A percentile compares a stretch with the other conserved stretches of the same genome.
These are phyloP conservation scores for Danio albolineatus DNA, from an alignment of 2,797 vertebrate species.

Conservation along the genomic window DNA sequence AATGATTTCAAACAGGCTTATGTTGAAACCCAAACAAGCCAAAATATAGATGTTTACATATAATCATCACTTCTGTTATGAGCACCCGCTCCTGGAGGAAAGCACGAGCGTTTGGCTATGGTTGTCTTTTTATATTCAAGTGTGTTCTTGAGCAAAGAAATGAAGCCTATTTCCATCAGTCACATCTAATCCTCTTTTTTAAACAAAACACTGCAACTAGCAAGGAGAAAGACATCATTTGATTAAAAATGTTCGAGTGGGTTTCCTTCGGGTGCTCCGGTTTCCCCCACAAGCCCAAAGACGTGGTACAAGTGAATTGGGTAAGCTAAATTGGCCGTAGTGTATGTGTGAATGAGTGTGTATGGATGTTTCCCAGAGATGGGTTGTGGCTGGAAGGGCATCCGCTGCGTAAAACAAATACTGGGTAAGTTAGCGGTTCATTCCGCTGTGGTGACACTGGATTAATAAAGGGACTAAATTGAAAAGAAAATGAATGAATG, in stretches of 20 bases:
- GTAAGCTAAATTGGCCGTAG: too few species aligned
- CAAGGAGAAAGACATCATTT: neutral
- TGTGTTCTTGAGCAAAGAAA: neutral
- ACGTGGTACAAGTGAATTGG: too few species aligned
- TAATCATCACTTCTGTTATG: slow-evolving; percentile 21
- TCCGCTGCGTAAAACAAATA: too few species aligned
- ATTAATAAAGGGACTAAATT: too few species aligned
- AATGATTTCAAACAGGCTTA: slow-evolving; percentile 45
- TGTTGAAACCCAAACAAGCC: slow-evolving; percentile 36
- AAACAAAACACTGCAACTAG: slow-evolving; percentile 1
- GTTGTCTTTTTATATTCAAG: neutral
- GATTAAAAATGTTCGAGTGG: neutral
- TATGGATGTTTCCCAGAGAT: too few species aligned
- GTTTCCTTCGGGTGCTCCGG: too few species aligned
- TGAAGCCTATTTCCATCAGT: slow-evolving; percentile 4
- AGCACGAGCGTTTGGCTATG: slow-evolving; percentile 35
- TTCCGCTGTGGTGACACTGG: too few species aligned
- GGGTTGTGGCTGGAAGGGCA: too few species aligned
- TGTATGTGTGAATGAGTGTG: too few species aligned
- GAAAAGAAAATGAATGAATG: too few species aligned
- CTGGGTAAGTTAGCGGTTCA: too few species aligned
- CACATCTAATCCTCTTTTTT: neutral
- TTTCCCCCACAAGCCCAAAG: too few species aligned
- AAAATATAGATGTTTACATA: slow-evolving; percentile 30
- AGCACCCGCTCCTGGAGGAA: neutral